These are phyloP conservation scores for Microcaecilia unicolor DNA, from an alignment of 2,797 vertebrate genomes.

Conservation along the genomic window DNA sequence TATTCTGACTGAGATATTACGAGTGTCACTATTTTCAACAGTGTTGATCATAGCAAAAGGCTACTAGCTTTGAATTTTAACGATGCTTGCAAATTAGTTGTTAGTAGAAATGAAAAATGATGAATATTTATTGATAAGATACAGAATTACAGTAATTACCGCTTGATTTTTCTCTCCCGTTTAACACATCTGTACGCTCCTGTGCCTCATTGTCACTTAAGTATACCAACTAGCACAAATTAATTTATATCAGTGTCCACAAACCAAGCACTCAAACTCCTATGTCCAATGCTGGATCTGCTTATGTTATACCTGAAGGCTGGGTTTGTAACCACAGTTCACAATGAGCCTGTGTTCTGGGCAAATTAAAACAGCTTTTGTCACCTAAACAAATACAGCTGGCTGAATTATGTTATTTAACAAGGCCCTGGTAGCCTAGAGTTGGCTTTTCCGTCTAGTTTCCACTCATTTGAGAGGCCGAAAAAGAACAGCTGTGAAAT, in stretches of 20 bases:
- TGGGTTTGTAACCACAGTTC: neutral
- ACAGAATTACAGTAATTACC: no score
- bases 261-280: neutral
- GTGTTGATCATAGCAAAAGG: no score
- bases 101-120: no score
- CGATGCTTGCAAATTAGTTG: no score
- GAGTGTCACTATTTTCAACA: no score
- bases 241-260: no score
- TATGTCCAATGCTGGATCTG: neutral
- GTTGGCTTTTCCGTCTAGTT: neutral
- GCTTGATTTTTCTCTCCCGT: neutral
- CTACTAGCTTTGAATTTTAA: no score
- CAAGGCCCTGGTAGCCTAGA: neutral
- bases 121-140: no score
- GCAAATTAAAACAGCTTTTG: constrained; percentile 6
- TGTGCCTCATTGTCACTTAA: neutral
- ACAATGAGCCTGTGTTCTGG: neutral
- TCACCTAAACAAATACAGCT: constrained; percentile 7
- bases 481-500: constrained; percentile 3
- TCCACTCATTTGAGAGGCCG: constrained; percentile 3
- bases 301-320: neutral
- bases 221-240: neutral
- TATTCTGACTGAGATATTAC: no score
- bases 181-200: neutral
- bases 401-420: neutral